Base-by-base conservation (phyloP, 2,113 vertebrate species). In the Colinus virginianus region DNA sequence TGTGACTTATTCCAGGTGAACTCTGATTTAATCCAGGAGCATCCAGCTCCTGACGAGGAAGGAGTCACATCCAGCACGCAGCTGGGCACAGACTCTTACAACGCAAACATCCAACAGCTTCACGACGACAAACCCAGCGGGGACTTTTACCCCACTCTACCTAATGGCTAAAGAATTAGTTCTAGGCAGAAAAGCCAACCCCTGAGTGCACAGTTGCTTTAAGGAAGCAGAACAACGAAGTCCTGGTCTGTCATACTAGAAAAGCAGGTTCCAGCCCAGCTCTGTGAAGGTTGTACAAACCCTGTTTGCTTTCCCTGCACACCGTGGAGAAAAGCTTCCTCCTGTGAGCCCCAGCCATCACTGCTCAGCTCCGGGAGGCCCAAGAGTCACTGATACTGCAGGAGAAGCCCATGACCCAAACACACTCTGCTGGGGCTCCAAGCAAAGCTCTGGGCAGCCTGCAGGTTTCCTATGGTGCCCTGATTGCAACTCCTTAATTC, bases 41-140 rank as follows among this genome's bases (percentile, higher is more conserved):
- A 22, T 6, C 63, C 42, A 48, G 84, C 38, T 40, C 40, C 40
- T 2, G 56, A 13, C 0, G 7, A 64, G n/a, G 48, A 58, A 40
- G 12, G 6, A 40, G 21, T 6, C 2, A 8, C 81, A 32, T 8
- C n/a, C 3, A 1, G 10, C 4, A 8, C 8, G 1, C 0, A 0
- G 18, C 42, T 46, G 13, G 62, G 84, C 87, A 48, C 1, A 3
- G 80, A 34, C 8, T 13, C 22, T 0, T 2, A 21, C 20, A 45
- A 4, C 14, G 2, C 85, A 64, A 38, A 7, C 1, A 40, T 64
- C 84, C 49, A 12, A 14, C 3, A 2, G 59, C 91, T 48, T 69
- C 5, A 1, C 81, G 25, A 43, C 1, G 21, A 13, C n/a, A 80
- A 84, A 70, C 1, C 61, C 95, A 55, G 62, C 46, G 2, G 62